Conservation (phyloP, 2,113 vertebrate species). For the Notarius lentiginosus region DNA sequence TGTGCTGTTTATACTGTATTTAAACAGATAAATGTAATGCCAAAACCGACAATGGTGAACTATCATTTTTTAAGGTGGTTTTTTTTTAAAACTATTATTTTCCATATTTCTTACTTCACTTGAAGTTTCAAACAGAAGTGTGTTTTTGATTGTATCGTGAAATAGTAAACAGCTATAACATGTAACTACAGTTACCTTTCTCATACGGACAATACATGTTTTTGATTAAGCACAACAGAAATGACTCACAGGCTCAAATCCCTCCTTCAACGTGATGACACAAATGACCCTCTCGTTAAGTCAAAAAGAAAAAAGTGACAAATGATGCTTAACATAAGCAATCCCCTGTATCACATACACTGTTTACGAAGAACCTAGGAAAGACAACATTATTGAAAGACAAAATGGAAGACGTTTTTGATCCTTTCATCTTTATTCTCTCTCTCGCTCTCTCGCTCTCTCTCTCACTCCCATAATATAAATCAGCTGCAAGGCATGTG, state of each 20-base stretch:
- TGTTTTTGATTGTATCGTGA: background rate
- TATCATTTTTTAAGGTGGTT: background rate
- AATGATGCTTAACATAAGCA: background rate
- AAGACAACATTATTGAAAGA: background rate
- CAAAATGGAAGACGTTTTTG: conserved; percentile 20
- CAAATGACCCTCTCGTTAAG: background rate
- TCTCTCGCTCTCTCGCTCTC: conserved; percentile 4
- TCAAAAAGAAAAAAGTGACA: background rate
- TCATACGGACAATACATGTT: background rate
- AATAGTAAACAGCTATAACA: background rate
- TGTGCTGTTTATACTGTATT: background rate
- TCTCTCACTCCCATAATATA: conserved; percentile 23
- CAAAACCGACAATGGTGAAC: background rate
- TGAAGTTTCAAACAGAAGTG: background rate
- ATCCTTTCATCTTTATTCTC: background rate
- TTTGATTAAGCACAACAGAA: background rate
- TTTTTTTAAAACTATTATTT: background rate
- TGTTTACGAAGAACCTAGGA: background rate
- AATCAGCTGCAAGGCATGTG: conserved; percentile 35
- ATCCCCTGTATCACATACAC: background rate
- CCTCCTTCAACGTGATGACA: background rate
- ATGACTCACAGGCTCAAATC: background rate
- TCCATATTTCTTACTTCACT: background rate
- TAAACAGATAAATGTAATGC: background rate
- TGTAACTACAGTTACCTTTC: background rate